Conservation (phyloP, 1,140 invertebrate genomes). For the Drosophila ironensis region DNA sequence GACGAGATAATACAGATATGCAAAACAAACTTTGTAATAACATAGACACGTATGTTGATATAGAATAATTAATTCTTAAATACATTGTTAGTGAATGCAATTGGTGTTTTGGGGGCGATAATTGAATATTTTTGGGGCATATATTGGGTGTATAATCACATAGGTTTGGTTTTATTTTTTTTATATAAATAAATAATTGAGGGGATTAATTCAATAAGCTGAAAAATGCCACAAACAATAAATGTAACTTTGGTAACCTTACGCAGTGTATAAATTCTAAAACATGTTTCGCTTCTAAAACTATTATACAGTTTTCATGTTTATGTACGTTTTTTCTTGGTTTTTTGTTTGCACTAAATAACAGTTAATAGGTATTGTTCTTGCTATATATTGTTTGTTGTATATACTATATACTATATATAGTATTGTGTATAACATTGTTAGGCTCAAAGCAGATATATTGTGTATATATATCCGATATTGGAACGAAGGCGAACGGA, state of each 20-base stretch:
- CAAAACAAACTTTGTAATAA: constrained; percentile 65
- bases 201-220: constrained; percentile 38
- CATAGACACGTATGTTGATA: constrained; percentile 38
- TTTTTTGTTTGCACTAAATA: constrained; percentile 55
- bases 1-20: constrained; percentile 61
- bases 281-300: constrained; percentile 28
- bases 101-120: constrained; percentile 51
- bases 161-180: constrained; percentile 28
- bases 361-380: constrained; percentile 59
- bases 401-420: constrained; percentile 33
- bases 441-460: constrained; percentile 63
- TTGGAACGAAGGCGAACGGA: constrained; percentile 6
- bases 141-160: constrained; percentile 66
- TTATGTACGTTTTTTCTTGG: neutral
- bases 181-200: constrained; percentile 66
- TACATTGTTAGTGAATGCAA: constrained; percentile 61
- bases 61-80: constrained; percentile 51
- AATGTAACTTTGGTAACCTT: constrained; percentile 77
- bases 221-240: constrained; percentile 53
- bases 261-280: constrained; percentile 75
- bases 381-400: constrained; percentile 2
- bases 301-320: constrained; percentile 54
- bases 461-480: neutral
- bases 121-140: constrained; percentile 14
- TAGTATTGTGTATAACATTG: constrained; percentile 12